Evolutionary conservation across 2,888 invertebrate species (phyloP).

Genomic region (Ischnura elegans): DNA sequence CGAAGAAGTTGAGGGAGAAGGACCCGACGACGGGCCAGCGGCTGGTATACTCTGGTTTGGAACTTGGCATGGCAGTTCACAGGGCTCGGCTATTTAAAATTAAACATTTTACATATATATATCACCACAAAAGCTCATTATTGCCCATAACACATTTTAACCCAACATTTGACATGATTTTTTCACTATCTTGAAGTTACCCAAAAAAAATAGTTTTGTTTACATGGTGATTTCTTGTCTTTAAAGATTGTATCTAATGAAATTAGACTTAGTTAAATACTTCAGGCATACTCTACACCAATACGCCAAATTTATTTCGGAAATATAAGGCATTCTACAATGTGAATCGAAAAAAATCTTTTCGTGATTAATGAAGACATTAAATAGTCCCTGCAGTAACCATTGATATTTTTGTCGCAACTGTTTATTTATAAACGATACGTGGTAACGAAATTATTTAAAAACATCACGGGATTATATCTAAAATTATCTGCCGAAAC

Average conservation of each 20-base stretch:
- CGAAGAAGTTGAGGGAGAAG: conserved; percentile 71
- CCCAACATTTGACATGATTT: neutral
- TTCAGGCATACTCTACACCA: neutral
- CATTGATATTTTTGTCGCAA: conserved; percentile 47
- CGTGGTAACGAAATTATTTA: conserved; percentile 41
- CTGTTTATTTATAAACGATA: conserved; percentile 28
- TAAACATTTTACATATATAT: conserved; percentile 70
- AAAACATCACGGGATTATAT: neutral
- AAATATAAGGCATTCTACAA: neutral
- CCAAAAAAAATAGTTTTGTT: conserved; percentile 28
- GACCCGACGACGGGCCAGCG: conserved; percentile 70
- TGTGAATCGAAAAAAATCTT: neutral
- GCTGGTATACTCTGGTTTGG: conserved; percentile 81
- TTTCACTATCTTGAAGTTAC: neutral
- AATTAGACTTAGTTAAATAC: neutral
- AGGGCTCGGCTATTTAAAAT: conserved; percentile 83
- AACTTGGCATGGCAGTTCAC: conserved; percentile 82
- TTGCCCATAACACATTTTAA: neutral
- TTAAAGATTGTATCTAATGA: neutral
- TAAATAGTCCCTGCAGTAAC: conserved; percentile 14
- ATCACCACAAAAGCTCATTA: neutral
- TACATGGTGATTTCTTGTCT: neutral
- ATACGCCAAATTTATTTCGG: neutral
- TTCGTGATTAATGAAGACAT: conserved; percentile 35
- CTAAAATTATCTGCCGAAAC: neutral